Conservation (phyloP, 2,113 vertebrate genomes). For the Aleadryas rufinucha region DNA sequence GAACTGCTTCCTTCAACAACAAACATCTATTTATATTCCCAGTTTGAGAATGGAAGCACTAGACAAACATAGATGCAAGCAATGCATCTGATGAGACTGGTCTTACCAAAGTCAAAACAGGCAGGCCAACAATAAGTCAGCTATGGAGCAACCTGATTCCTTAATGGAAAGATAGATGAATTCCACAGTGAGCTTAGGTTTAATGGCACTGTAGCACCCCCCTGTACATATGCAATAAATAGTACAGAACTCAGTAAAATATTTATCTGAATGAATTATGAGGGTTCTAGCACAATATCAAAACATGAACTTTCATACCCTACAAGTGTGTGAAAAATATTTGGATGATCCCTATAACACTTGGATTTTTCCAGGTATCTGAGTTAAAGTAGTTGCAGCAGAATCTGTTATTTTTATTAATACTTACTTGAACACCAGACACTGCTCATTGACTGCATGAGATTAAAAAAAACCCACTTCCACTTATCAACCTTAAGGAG, state of each 20-base stretch:
- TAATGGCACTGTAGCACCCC: background rate
- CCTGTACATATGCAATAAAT: background rate
- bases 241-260: background rate
- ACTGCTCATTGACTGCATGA: background rate
- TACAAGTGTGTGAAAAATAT: background rate
- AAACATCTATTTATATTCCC: background rate
- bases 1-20: conserved; percentile 3
- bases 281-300: background rate
- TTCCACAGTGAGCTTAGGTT: background rate
- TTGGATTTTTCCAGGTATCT: background rate
- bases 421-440: background rate
- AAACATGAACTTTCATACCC: background rate
- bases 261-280: background rate
- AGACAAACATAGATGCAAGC: background rate
- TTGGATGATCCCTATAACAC: background rate
- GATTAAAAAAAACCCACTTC: background rate
- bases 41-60: background rate
- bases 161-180: background rate
- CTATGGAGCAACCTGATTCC: background rate
- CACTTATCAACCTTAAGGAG: background rate
- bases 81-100: background rate
- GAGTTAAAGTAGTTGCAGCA: background rate
- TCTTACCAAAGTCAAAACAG: background rate
- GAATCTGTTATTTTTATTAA: background rate
- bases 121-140: background rate